Base-by-base conservation (phyloP, 2,113 vertebrate genomes). In the Pseudorasbora parva region DNA sequence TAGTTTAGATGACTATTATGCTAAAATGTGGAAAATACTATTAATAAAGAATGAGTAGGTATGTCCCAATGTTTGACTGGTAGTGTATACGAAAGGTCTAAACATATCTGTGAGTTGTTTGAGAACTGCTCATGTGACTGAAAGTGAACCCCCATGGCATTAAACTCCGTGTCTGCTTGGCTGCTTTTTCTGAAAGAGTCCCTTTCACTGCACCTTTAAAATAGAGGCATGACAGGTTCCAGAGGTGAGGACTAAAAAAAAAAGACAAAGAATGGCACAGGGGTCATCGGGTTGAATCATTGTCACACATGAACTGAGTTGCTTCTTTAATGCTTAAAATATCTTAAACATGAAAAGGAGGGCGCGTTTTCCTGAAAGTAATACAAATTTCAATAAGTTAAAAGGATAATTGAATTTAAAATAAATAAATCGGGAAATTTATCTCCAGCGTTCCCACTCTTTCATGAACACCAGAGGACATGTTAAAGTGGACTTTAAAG, bases 71-170 rank as follows among this genome's bases (percentile, higher is more conserved):
- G 8, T 37, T 41, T 74, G 8, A 21, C 45, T 37, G 82, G 15
- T 21, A 45, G 41, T 41, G 57, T 68, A 54, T 17, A 1, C 27
- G 37, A 41, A 41, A 43, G 74, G 21, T 57, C 73, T 84, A 84
- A 84, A 84, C 75, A 78, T 64, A 62, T 81, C 56, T 85, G 51
- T 7, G 62, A 84, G 76, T 84, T 68, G 75, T 78, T 25, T 73
- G 76, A 69, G 64, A 80, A 49, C 76, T 60, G 66, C 56, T 74
- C 68, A 49, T 62, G 57, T 81, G 77, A 80, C 68, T 59, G 41
- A 71, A 71, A 59, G 59, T 74, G 27, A 33, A 21, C 43, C 30
- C n/a, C 45, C 25, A 8, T 19, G 21, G 62, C 27, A 41, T 12
- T 84, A 45, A 74, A 84, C 73, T 82, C 54, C n/a, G 14, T 82